Base-by-base conservation (phyloP, 2,113 vertebrate species). In the Arenaria interpres region DNA sequence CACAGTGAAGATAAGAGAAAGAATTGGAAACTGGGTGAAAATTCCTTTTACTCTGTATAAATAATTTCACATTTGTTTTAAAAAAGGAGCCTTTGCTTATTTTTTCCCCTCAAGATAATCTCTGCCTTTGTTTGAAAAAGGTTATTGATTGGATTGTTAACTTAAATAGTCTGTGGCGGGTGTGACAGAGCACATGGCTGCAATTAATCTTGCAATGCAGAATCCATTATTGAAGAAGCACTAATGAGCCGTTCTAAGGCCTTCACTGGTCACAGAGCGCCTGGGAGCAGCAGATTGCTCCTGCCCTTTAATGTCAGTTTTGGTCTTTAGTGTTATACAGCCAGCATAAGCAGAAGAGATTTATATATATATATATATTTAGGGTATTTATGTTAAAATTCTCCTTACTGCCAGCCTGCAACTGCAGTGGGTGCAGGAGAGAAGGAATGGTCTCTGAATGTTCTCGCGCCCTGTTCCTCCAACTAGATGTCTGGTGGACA, bases 101-200 rank as follows among this genome's bases (percentile, higher is more conserved):
- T 92, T 95, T 81, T 50, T n/a, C 2, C 2, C 3, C 74, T 89
- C 71, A 62, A 89, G 89, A 92, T 94, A 68, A 92, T 96, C 77
- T 91, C 89, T 87, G 84, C 75, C 71, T 92, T 96, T 96, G 91
- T 96, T 96, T 97, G 89, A 84, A 93, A 94, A 96, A 94, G 88
- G 83, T 97, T 97, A 97, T 96, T 97, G 96, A 97, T 97, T 97
- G 91, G 83, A 86, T 93, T 96, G 96, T 97, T 97, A 97, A 96
- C 78, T 96, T 96, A 96, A 96, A 95, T 94, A 95, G 97, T 96
- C 96, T 97, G 95, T 96, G 85, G 91, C 89, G 83, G 93, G 89
- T 96, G 92, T 97, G 96, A 96, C 95, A 95, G 85, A 93, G 71
- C 94, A 95, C 94, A 93, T 96, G 92, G 93, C 93, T 91, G 94